Percentiles rank a stretch among this genome's conserved stretches.
phyloP scores from a whole-genome alignment of 2,113 vertebrate species.

The Paramisgurnus dabryanus region DNA sequence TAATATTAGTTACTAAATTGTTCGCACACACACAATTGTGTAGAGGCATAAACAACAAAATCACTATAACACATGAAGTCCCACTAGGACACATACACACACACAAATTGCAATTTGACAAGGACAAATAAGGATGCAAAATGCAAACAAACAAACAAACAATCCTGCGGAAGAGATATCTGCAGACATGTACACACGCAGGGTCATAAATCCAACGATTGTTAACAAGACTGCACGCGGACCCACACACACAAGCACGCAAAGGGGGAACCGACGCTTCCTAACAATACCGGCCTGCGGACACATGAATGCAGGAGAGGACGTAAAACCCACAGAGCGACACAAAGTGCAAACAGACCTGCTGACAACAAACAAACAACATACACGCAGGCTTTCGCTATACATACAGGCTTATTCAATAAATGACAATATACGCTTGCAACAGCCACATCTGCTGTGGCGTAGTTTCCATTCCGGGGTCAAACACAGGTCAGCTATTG shows the following conservation, averaged over 20 bases:
- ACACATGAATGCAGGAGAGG: conserved; percentile 66
- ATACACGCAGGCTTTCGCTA: background rate
- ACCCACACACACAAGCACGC: conserved; percentile 64
- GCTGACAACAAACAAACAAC: conserved; percentile 66
- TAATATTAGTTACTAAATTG: too few species aligned
- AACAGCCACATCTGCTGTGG: conserved; percentile 33
- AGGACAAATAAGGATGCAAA: conserved; percentile 34
- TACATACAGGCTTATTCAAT: conserved; percentile 27
- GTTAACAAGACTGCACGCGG: conserved; percentile 73
- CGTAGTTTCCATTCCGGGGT: conserved; percentile 16
- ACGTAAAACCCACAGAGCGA: conserved; percentile 58
- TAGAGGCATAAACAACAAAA: background rate
- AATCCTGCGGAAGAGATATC: conserved; percentile 64
- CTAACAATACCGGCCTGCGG: conserved; percentile 69
- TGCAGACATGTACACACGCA: conserved; percentile 67
- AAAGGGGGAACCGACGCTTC: conserved; percentile 69
- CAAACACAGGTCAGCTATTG: conserved; percentile 13
- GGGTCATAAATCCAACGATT: conserved; percentile 73
- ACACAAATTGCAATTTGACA: conserved; percentile 21
- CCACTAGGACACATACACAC: background rate
- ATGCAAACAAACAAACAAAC: conserved; percentile 68
- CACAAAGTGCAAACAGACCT: conserved; percentile 71
- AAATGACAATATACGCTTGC: conserved; percentile 3
- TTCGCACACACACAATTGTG: too few species aligned
- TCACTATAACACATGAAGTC: conserved; percentile 6